Percentiles rank a stretch among this genome's conserved stretches.
These are phyloP conservation scores for Carcinoscorpius rotundicauda DNA, from an alignment of 1,140 invertebrate genomes.

Conservation along the genomic window DNA sequence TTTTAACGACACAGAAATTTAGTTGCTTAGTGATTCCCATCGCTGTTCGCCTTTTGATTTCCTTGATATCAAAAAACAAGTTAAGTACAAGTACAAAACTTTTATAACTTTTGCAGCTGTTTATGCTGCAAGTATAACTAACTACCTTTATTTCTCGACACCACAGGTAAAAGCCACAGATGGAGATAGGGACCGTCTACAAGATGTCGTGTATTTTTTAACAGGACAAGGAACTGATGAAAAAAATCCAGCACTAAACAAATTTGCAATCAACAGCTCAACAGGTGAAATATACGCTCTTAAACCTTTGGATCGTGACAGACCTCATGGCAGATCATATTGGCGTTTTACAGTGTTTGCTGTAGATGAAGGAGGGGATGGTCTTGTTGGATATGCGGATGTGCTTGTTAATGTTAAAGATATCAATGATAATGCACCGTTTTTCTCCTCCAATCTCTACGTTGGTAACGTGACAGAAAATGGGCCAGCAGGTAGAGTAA, in stretches of 20 bases:
- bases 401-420: slow-evolving; percentile 95
- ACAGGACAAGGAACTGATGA: slow-evolving; percentile 90
- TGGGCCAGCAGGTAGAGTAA: slow-evolving; percentile 64
- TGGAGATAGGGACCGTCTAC: slow-evolving; percentile 83
- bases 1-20: too few relatives aligned
- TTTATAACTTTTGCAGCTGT: too few relatives aligned
- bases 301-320: slow-evolving; percentile 88
- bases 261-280: slow-evolving; percentile 90
- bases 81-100: too few relatives aligned
- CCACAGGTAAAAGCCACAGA: slow-evolving; percentile 82
- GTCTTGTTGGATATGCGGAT: slow-evolving; percentile 92
- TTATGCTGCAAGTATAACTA: too few relatives aligned
- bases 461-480: slow-evolving; percentile 92
- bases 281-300: slow-evolving; percentile 73
- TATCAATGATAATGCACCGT: slow-evolving; percentile 95
- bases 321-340: slow-evolving; percentile 85
- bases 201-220: slow-evolving; percentile 92
- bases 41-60: too few relatives aligned
- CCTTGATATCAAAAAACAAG: too few relatives aligned
- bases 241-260: slow-evolving; percentile 82
- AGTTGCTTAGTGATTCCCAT: too few relatives aligned
- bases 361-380: slow-evolving; percentile 90
- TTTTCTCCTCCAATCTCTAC: slow-evolving; percentile 80
- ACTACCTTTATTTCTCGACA: too few relatives aligned
- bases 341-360: slow-evolving; percentile 98